Base-by-base conservation (phyloP, 2,888 invertebrate species). In the Myopa tessellatipennis region DNA sequence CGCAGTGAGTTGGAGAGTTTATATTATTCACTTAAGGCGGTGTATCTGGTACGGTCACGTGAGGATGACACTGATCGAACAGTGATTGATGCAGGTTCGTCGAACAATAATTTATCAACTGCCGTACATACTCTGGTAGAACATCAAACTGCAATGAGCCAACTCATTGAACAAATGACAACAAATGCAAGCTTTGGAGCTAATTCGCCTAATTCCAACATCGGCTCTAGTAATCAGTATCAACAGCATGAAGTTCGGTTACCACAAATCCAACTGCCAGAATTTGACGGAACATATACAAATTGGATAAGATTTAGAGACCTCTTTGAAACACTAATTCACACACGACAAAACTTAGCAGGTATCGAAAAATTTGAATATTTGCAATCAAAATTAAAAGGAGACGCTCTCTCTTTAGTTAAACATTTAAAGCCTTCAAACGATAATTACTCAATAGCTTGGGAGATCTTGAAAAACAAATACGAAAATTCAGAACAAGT, bases 381-480 rank as follows among this genome's bases (percentile, higher is more conserved):
- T 63, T 52, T 78, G 16, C 76, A 74, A 36, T 50, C 76, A 12
- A 70, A 77, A 34, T 12, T 77, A 6, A 79, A 69, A 36, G 65
- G 65, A 26, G 70, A 77, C 67, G 61, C 67, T n/a, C 58, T 76
- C 1, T 61, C 72, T 16, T 60, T 77, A 12, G 73, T 78, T 40
- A 80, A 77, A 38, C 78, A 80, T 75, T 40, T 78, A 4, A 71
- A 73, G 34, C 65, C 69, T 6, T 75, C 78, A 45, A 79, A 79
- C 45, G 50, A 60, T 12, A 79, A 79, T 45, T 78, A 79, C 38
- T 52, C 34, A 14, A 36, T 78, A n/a, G 80, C 78, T 8, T 78
- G 77, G 75, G 36, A 75, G 16, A 26, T 80, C 14, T 16, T 77
- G 4, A 70, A 74, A 3, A 58, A 74, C 26, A 80, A 79, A n/a